Percentiles rank a stretch among this genome's conserved stretches.
Evolutionary conservation across 2,113 vertebrate genomes (phyloP).

Genomic region (Thamnaconus septentrionalis): DNA sequence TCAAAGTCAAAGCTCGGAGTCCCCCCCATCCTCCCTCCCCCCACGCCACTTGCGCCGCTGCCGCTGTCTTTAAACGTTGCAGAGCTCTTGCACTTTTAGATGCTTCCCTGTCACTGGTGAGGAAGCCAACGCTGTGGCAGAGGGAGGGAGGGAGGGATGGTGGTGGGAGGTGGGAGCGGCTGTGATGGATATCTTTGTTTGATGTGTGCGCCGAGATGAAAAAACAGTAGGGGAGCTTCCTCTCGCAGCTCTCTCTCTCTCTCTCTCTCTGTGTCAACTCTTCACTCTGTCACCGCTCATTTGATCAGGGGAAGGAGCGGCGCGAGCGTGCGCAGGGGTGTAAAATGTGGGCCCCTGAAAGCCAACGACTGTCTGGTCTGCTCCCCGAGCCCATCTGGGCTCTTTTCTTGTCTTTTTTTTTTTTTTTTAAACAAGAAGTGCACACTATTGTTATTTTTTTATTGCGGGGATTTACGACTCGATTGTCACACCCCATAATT

Average conservation of each 20-base stretch:
- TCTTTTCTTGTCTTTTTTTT: neutral
- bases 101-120: conserved; percentile 61
- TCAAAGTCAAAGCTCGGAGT: conserved; percentile 11
- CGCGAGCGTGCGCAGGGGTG: conserved; percentile 24
- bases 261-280: conserved; percentile 35
- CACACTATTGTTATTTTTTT: conserved; percentile 63
- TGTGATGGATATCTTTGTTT: conserved; percentile 73
- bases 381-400: conserved; percentile 58
- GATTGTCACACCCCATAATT: conserved; percentile 46
- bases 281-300: conserved; percentile 23
- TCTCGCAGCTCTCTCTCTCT: conserved; percentile 9
- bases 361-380: conserved; percentile 36
- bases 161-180: conserved; percentile 51
- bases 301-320: conserved; percentile 18
- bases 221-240: conserved; percentile 50
- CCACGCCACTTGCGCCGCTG: too few species aligned
- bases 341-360: conserved; percentile 43
- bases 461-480: conserved; percentile 62
- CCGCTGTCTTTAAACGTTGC: conserved; percentile 17
- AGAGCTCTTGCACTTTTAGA: conserved; percentile 45
- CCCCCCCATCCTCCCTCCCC: neutral
- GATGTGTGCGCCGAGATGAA: conserved; percentile 53
- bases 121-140: conserved; percentile 51
- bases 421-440: conserved; percentile 18
- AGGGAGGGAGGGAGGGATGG: conserved; percentile 26